Base-by-base conservation (phyloP, 2,888 invertebrate species). In the Orchesellides sinensis region DNA sequence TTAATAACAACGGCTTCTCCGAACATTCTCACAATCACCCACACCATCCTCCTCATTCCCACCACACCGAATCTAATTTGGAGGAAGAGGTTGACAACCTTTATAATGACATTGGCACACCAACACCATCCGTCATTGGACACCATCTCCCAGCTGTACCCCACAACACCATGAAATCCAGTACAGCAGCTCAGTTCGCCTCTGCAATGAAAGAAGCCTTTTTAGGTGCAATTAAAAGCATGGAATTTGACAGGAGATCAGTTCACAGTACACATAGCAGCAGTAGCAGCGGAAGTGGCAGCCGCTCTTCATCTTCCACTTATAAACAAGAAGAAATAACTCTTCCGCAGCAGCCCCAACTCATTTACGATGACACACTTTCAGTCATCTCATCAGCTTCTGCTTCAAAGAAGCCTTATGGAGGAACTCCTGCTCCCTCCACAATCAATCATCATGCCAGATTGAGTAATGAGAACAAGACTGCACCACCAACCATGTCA, bases 331-430 rank as follows among this genome's bases (percentile, higher is more conserved):
- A 74, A 75, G 29, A n/a, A n/a, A n/a, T n/a, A n/a, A n/a, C n/a
- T n/a, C 40, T 70, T n/a, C 25, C 10, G 19, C 12, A 32, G 40
- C 2, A 8, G 10, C 10, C 61, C 5, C 56, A 82, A 14, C 56
- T 88, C 5, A 86, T 88, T 72, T 88, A 88, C 65, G 88, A 88
- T 66, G 88, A 88, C 74, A 87, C 87, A 2, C 61, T 85, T 12
- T 86, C 87, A 25, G 29, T 87, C 25, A 84, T 83, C n/a, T 83
- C 85, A 25, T 32, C 74, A 19, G 25, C 74, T 47, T 29, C 68
- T 23, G 35, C 19, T 21, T 70, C 52, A 5, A 21, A 68, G 27
- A 23, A 54, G 54, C n/a, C n/a, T n/a, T n/a, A n/a, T n/a, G n/a
- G n/a, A n/a, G n/a, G n/a, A 35, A 45, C 6, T 35, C 35, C 35